Evolutionary conservation across 2,797 vertebrate species (phyloP), one percentile per base, ranked within the genome.

Genomic region (Psittacula derbiana): DNA sequence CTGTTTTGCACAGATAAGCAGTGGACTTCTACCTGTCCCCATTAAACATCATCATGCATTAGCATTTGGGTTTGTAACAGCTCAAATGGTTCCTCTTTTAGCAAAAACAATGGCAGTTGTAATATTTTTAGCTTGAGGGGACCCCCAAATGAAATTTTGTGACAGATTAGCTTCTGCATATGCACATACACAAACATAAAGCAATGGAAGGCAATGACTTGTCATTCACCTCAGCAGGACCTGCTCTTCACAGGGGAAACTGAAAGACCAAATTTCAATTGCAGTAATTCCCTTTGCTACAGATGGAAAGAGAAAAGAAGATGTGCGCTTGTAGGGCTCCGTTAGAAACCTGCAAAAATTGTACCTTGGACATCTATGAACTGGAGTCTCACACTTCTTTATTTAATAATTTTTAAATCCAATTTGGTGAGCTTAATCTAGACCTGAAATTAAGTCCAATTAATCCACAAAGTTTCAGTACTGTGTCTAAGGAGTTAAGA

Each of bases 191-290:
- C 33, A 61, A 30, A 28, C 66, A 30, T 1, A 16, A 86, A 41
- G 52, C 15, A 18, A 16, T 25, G 79, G 31, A 64, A 19, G 46
- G 24, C 28, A 50, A 61, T 16, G 25, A 47, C 55, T 44, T 52
- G 16, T 33, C 38, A n/a, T 12, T 65, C 46, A 20, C n/a, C 61
- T 80, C 46, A 61, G 24, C 41, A 72, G 41, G 43, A 61, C 58
- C 70, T n/a, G 36, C 55, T 53, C 41, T 75, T 66, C 57, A 31
- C 18, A 27, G 46, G 23, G 43, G 27, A 82, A 67, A 58, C 38
- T 0, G 5, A 72, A 61, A 53, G 46, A 58, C 13, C 0, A 0
- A 21, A 13, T 41, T 55, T 66, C 30, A 50, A 27, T 72, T n/a
- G 19, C 38, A 66, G 62, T 43, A 52, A 44, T 88, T 93, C 41